Conservation (phyloP, 1,140 invertebrate species). For the Drosophila burlai region DNA sequence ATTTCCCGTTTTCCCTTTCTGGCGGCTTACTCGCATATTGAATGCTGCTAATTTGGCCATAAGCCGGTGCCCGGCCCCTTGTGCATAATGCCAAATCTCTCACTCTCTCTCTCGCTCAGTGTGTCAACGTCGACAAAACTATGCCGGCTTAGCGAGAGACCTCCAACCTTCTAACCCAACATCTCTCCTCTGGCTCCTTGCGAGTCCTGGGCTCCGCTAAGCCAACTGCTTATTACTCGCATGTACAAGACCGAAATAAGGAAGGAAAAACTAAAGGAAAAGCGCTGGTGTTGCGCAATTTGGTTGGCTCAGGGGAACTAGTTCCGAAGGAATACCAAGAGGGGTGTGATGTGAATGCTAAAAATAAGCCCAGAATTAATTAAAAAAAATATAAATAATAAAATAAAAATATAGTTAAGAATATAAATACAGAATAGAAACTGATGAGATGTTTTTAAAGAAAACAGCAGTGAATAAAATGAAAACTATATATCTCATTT, state of each 20-base stretch:
- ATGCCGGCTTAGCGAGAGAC: conserved; percentile 22
- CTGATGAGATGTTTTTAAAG: no score
- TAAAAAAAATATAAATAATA: no score
- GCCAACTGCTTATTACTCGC: conserved; percentile 74
- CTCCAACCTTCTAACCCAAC: conserved; percentile 41
- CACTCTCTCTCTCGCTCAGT: conserved; percentile 1
- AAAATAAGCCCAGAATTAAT: no score
- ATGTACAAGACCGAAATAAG: conserved; percentile 48
- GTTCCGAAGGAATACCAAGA: conserved; percentile 28
- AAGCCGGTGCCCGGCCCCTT: conserved; percentile 55
- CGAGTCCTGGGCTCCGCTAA: conserved; percentile 42
- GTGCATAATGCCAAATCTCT: conserved; percentile 67
- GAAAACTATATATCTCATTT: neutral
- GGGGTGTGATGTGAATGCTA: neutral
- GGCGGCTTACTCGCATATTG: conserved; percentile 64
- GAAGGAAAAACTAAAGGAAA: conserved; percentile 10
- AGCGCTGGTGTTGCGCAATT: conserved; percentile 29
- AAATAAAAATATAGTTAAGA: no score
- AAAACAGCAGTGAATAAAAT: no score
- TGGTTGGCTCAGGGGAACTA: conserved; percentile 14
- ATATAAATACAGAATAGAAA: no score
- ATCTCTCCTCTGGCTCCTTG: neutral
- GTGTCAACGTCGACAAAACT: conserved; percentile 64
- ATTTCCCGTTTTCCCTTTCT: conserved; percentile 11
- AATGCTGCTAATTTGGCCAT: conserved; percentile 79